Evolutionary conservation across 1,140 invertebrate species (phyloP).

Genomic region (Diabrotica virgifera): DNA sequence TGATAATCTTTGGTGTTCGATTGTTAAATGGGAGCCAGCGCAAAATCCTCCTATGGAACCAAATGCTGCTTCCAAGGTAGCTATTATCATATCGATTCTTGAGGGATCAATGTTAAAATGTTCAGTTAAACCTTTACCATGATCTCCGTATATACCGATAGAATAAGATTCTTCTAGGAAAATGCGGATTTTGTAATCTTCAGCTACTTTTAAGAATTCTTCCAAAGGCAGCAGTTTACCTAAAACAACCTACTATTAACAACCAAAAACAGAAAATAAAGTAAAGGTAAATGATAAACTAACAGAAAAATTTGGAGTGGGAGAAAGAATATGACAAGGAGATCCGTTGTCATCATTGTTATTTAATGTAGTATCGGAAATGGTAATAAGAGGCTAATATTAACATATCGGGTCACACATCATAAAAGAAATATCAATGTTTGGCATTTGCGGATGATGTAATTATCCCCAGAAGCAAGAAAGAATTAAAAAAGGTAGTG

Average conservation of each 20-base stretch:
- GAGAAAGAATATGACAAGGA: too few relatives aligned
- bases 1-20: constrained; percentile 42
- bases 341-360: too few relatives aligned
- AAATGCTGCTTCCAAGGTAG: constrained; percentile 41
- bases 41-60: constrained; percentile 45
- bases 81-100: constrained; percentile 42
- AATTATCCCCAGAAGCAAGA: too few relatives aligned
- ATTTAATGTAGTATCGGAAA: too few relatives aligned
- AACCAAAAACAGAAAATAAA: too few relatives aligned
- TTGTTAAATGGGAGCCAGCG: constrained; percentile 36
- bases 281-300: too few relatives aligned
- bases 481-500: too few relatives aligned
- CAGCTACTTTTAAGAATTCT: constrained; percentile 34
- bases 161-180: constrained; percentile 44
- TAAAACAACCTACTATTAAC: not conserved
- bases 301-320: too few relatives aligned
- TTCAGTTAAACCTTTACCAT: constrained; percentile 40
- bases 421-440: too few relatives aligned
- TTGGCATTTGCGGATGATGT: too few relatives aligned
- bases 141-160: constrained; percentile 39
- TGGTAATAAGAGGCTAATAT: too few relatives aligned
- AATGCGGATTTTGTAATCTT: constrained; percentile 39
- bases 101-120: constrained; percentile 36
- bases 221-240: constrained; percentile 35
- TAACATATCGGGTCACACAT: too few relatives aligned